Conservation (phyloP, 2,888 invertebrate species). For the Scrobipalpa costella region DNA sequence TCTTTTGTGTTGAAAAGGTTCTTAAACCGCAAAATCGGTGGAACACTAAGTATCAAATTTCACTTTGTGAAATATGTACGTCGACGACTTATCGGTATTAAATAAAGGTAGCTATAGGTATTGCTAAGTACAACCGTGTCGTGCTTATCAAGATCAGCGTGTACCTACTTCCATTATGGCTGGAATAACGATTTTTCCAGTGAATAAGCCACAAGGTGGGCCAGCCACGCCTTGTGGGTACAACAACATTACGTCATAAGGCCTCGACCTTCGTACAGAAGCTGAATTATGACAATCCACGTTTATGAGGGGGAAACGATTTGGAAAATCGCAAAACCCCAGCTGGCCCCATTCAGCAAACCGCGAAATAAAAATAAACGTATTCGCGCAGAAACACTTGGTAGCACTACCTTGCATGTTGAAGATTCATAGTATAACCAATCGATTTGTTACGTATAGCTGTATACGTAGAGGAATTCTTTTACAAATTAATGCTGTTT, state of each 20-base stretch:
- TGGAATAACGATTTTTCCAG: constrained; percentile 46
- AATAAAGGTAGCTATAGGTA: background rate
- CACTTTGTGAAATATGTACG: background rate
- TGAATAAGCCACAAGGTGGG: constrained; percentile 53
- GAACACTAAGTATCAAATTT: background rate
- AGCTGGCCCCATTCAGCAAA: constrained; percentile 23
- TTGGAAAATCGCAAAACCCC: constrained; percentile 25
- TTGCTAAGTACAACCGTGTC: background rate
- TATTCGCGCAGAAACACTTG: background rate
- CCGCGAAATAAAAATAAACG: constrained; percentile 10
- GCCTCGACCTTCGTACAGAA: constrained; percentile 50
- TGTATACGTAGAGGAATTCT: background rate
- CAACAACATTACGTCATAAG: constrained; percentile 46
- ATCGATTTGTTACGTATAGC: background rate
- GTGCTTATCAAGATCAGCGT: constrained; percentile 21
- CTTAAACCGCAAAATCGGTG: background rate
- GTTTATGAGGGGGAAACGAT: constrained; percentile 30
- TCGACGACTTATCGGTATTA: background rate
- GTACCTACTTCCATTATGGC: constrained; percentile 35
- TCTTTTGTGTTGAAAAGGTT: background rate
- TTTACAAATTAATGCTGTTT: background rate
- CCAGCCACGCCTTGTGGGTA: constrained; percentile 51
- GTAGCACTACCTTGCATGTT: background rate
- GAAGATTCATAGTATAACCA: constrained; percentile 12
- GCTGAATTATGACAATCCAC: constrained; percentile 46